A percentile compares a stretch with the other conserved stretches of the same genome.
Conservation (phyloP, 1,140 invertebrate genomes). For the Copidosoma floridanum region DNA sequence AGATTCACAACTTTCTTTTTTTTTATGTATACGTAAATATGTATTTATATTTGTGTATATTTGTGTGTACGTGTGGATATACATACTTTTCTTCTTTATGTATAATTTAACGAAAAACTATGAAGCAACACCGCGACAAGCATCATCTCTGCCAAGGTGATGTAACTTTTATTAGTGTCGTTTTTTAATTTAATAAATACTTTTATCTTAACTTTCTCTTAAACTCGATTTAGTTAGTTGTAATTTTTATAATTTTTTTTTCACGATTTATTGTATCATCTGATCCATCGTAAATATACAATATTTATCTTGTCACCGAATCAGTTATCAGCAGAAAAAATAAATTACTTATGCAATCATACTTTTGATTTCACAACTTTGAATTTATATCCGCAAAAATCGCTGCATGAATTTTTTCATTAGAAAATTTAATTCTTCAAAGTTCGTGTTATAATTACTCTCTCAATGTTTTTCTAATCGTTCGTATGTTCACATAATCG, state of each 20-base stretch:
- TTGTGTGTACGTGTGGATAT: neutral
- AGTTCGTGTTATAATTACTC: neutral
- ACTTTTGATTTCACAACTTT: no score
- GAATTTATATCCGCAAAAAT: no score
- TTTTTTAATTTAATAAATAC: neutral
- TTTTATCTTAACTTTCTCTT: neutral
- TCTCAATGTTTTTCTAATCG: constrained; percentile 15
- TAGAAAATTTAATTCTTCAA: neutral
- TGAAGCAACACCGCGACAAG: constrained; percentile 11
- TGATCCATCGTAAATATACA: constrained; percentile 34
- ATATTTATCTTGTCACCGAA: constrained; percentile 6
- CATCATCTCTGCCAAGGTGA: constrained; percentile 15
- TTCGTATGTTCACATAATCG: constrained; percentile 5
- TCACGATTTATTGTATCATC: constrained; percentile 25
- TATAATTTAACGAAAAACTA: constrained; percentile 8
- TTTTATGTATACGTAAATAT: constrained; percentile 29
- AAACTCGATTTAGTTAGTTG: constrained; percentile 4
- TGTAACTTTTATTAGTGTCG: neutral
- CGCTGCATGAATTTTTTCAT: neutral
- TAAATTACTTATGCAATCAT: no score
- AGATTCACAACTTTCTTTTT: constrained; percentile 34
- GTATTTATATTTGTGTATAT: constrained; percentile 22
- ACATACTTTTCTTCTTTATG: neutral
- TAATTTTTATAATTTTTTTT: constrained; percentile 2
- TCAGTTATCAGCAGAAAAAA: neutral